phyloP scores from a whole-genome alignment of 2,113 vertebrate species.

The Oreochromis tanganicae region DNA sequence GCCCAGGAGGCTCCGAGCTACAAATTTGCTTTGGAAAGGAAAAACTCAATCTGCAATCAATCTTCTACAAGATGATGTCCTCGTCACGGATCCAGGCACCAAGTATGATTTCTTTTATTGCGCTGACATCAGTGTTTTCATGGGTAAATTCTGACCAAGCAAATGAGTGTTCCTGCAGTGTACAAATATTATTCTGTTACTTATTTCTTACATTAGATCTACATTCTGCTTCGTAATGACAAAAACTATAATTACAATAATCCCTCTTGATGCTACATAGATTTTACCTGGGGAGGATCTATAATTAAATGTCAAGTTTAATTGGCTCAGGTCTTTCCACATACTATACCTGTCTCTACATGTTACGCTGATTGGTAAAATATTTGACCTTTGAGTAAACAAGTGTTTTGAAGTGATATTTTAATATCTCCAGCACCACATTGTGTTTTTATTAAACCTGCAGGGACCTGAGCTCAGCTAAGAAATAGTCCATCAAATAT shows the following conservation, averaged over 20 bases:
- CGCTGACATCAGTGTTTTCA: not conserved
- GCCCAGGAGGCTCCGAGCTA: conserved; percentile 82
- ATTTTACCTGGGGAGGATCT: not conserved
- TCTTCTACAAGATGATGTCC: conserved; percentile 83
- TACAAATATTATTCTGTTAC: not conserved
- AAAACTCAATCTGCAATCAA: conserved; percentile 80
- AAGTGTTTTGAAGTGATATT: not conserved
- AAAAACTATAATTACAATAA: not conserved
- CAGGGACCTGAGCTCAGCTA: not conserved
- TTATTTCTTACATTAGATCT: not conserved
- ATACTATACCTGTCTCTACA: not conserved
- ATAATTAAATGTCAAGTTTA: not conserved
- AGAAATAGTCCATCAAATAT: not conserved
- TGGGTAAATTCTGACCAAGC: not conserved
- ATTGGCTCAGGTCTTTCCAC: not conserved
- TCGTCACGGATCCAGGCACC: conserved; percentile 88
- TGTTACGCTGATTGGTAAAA: not conserved
- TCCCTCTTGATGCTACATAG: not conserved
- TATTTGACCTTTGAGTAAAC: not conserved
- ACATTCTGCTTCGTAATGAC: not conserved
- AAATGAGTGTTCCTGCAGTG: not conserved
- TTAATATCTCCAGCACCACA: not conserved
- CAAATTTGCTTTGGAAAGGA: conserved; percentile 86
- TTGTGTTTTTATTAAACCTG: not conserved
- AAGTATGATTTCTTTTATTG: conserved; percentile 69